A percentile compares a stretch with the other conserved stretches of the same genome.
Evolutionary conservation across 1,140 invertebrate genomes (phyloP).

Genomic region (Brachionus koreanus): DNA sequence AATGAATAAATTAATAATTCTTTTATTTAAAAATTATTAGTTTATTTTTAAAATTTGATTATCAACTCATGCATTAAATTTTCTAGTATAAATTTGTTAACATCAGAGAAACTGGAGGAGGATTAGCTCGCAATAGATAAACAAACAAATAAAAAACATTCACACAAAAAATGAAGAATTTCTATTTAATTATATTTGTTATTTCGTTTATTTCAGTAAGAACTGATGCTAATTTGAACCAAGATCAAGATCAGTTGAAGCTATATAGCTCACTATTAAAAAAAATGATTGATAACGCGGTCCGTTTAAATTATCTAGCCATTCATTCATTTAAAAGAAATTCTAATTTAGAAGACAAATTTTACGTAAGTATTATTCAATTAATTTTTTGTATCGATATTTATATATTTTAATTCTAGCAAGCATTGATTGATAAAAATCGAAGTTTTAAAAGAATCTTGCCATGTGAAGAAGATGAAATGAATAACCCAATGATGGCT

Average conservation of each 20-base stretch:
- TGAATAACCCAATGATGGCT: constrained; percentile 14
- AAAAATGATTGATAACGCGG: neutral
- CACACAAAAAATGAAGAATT: neutral
- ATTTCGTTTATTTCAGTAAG: neutral
- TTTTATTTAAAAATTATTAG: no score
- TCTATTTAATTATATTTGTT: neutral
- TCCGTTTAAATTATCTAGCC: neutral
- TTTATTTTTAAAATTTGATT: no score
- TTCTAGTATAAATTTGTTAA: no score
- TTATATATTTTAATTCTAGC: neutral
- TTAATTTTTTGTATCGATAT: neutral
- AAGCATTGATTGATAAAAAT: neutral
- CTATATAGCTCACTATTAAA: neutral
- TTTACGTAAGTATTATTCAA: neutral
- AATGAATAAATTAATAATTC: no score
- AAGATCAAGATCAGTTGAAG: neutral
- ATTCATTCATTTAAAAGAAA: neutral
- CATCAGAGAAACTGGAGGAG: no score
- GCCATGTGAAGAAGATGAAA: constrained; percentile 1
- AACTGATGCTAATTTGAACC: neutral
- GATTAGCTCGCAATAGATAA: no score
- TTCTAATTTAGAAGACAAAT: neutral
- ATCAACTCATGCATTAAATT: no score
- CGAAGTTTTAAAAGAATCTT: neutral
- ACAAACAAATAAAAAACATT: no score